A percentile compares a stretch with the other conserved stretches of the same genome.
Evolutionary conservation across 2,797 vertebrate species (phyloP).

Genomic region (Characodon lateralis): DNA sequence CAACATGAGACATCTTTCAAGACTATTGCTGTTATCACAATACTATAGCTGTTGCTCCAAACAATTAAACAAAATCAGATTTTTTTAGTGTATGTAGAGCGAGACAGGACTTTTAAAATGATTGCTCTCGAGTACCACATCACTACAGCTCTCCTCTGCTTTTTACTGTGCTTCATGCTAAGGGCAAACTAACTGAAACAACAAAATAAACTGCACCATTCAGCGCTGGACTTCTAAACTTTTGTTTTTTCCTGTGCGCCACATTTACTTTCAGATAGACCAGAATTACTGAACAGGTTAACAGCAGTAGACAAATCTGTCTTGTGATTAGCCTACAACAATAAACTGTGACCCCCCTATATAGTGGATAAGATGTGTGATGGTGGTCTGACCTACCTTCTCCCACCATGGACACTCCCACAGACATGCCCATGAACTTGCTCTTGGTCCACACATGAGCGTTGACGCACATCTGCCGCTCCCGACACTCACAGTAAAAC

Average conservation of each 20-base stretch:
- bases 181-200: not conserved
- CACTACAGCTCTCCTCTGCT: not conserved
- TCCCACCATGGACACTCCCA: conserved; percentile 95
- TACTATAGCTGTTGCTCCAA: too few species aligned
- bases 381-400: conserved; percentile 80
- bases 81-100: too few species aligned
- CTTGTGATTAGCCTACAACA: too few species aligned
- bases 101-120: too few species aligned
- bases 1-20: too few species aligned
- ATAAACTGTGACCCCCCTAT: not conserved
- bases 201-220: not conserved
- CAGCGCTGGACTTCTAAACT: too few species aligned
- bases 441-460: conserved; percentile 95
- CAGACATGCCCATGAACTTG: conserved; percentile 98
- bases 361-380: not conserved
- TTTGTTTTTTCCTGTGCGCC: not conserved
- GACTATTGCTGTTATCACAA: too few species aligned
- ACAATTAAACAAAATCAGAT: too few species aligned
- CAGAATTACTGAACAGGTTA: too few species aligned
- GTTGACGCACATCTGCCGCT: conserved; percentile 89
- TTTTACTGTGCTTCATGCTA: not conserved
- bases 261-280: too few species aligned
- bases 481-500: conserved; percentile 94
- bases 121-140: too few species aligned
- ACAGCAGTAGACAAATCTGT: too few species aligned